Evolutionary conservation across 2,113 vertebrate species (phyloP), one percentile per base, ranked within the genome.

Genomic region (Heterocephalus glaber): DNA sequence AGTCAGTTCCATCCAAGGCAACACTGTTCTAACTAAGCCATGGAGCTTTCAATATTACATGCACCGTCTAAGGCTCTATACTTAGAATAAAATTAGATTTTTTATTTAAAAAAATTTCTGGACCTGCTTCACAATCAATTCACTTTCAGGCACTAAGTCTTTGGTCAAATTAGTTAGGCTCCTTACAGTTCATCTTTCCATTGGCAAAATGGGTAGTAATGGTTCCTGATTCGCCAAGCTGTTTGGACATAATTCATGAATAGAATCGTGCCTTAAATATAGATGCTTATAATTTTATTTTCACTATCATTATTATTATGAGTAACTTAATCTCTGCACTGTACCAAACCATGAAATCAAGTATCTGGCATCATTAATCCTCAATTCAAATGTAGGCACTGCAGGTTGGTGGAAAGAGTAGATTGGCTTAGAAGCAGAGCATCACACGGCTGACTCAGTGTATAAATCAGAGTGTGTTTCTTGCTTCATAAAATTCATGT

Each of bases 241-340:
- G 0, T 70, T 88, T 65, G 61, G 14, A 90, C 16, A 28, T 52
- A 49, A 88, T 82, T 86, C 61, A 58, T 17, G 3, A 54, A 14
- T 38, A 47, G 14, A 20, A 30, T 28, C 74, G 35, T 58, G 9
- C 4, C 41, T 95, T 92, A 72, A 90, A 70, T 19, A 30, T 22
- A 79, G 8, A 28, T 61, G 7, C 30, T 76, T 82, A 44, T 70
- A 52, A 68, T 80, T 95, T 81, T 70, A 65, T 76, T 87, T 61
- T 72, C 14, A 49, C 9, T 77, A 7, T 63, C 77, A 91, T 76
- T 70, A 74, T 58, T 95, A 56, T 85, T 68, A 77, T 24, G 12
- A 61, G 24, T 79, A 90, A 88, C 79, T 92, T 95, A 61, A 90
- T 70, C 20, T 19, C 44, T 83, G 28, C 4, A 72, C n/a, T 95